Evolutionary conservation across 2,797 vertebrate species (phyloP), one percentile per base, ranked within the genome.

Genomic region (Manis pentadactyla): DNA sequence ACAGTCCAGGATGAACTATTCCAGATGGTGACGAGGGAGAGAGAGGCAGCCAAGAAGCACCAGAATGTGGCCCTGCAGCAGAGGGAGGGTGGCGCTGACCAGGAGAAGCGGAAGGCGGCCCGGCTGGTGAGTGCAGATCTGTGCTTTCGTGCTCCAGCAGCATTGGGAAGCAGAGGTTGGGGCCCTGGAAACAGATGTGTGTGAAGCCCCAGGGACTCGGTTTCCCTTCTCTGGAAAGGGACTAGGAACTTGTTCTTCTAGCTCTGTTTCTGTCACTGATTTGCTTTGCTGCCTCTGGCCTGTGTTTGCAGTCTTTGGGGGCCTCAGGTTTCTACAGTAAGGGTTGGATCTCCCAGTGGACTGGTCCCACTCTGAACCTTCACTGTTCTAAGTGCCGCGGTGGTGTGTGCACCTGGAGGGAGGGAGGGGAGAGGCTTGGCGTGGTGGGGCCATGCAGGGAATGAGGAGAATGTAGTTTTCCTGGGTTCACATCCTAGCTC

Each of bases 1-100:
- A 97, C 98, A 29, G 96, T 99, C 93, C 99, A 99, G 88, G 99
- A 99, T 55, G 99, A 99, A 87, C 49, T 99, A 97, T 96, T 98
- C 55, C 98, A 98, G 42, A 96, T 98, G 86, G 99, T 98, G 5
- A 98, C 98, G 77, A 98, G 97, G 96, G 99, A 99, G 87, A 98
- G 97, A 46, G 99, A 99, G 97, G 98, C 98, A 39, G 98, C 98
- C 4, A 97, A 66, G 1, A 98, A 99, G 87, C 98, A 98, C 92
- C 93, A 98, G 87, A 98, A 93, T 19, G 90, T 93, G 29, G 96
- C 98, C 79, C 97, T 98, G 21, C 98, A 98, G 81, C 69, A 68
- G 95, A 98, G 98, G 87, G 98, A 98, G 96, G 91, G 1, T 27
- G 53, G 64, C 39, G 25, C 90, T 42, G 98, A 86, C 0, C 98